Base-by-base conservation (phyloP, 2,888 invertebrate genomes). In the Tetrapedia diversipes region DNA sequence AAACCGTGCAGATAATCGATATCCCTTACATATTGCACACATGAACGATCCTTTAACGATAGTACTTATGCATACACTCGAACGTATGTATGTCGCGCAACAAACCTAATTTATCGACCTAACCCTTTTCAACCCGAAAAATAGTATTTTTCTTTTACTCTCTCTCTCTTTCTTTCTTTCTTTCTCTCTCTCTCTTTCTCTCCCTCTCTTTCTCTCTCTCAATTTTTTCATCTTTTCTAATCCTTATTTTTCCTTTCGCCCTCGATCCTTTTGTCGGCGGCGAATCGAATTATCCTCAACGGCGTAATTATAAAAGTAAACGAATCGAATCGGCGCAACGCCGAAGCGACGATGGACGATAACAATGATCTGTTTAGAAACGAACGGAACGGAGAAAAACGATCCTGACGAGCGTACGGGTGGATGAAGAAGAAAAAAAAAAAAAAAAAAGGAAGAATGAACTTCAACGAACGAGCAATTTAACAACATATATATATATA, bases 11-110 rank as follows among this genome's bases (percentile, higher is more conserved):
- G 68, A 84, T 79, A 83, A 82, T 74, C 71, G 57, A 68, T 64
- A 49, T 37, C 47, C 43, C 47, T 70, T 73, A 67, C 79, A 82
- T 84, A 85, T 86, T 86, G 86, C 86, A 87, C 87, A 72, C 66
- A 57, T 41, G 67, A 65, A 79, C 64, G 75, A 83, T 65, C 69
- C 75, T 77, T 51, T 77, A 71, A 77, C 74, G 78, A 82, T 79
- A 74, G 47, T 81, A 77, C 56, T n/a, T n/a, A n/a, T n/a, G n/a
- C n/a, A n/a, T n/a, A n/a, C n/a, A n/a, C n/a, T n/a, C n/a, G n/a
- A n/a, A n/a, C 65, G 59, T 72, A 64, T 53, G 65, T 60, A 69
- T 66, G 80, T 79, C 78, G 70, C 71, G 51, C 68, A 61, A 71
- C 77, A 65, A 76, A n/a, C n/a, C 63, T 64, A 65, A 41, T 71